Base-by-base conservation (phyloP, 2,113 vertebrate genomes). In the Myrmophylax atrothorax region DNA sequence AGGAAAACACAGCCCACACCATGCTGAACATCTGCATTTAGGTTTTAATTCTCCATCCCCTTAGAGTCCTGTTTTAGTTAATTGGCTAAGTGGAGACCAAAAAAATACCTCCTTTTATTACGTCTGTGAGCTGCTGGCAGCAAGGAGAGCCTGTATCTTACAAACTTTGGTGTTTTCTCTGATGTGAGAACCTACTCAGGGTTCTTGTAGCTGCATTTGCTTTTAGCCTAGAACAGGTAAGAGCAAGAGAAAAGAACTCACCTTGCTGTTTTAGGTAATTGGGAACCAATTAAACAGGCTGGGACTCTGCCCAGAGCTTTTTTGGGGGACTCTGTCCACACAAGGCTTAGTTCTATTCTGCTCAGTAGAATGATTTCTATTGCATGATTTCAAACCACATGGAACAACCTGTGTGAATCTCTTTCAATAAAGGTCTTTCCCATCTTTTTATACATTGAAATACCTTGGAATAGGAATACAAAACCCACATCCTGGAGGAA, bases 241-340 rank as follows among this genome's bases (percentile, higher is more conserved):
- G 18, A 75, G 14, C 35, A 52, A 67, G 40, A 56, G n/a, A 52
- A 88, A 79, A 79, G 24, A 72, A 12, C 35, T 60, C n/a, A 16
- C 7, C 33, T 47, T 60, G 14, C 10, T 24, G 3, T 79, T 93
- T 55, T 26, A 49, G 78, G 29, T 28, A 22, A 29, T 1, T 37
- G 49, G 28, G 40, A 93, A 28, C 31, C 11, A 59, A 18, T 13
- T 5, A 67, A 40, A 75, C 12, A 82, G 58, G 3, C 53, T 70
- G 66, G 10, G 62, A 44, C 52, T 18, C 59, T 80, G 20, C 44
- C 37, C 58, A 67, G 74, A 44, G 13, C 9, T 56, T 44, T 44
- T 18, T 22, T n/a, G 0, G 1, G 12, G 20, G 18, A 37, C 23
- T 6, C 52, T 72, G 25, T 28, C 52, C 20, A n/a, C 49, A 3